Conservation (phyloP, 2,113 vertebrate genomes). For the Siphamia tubifer region DNA sequence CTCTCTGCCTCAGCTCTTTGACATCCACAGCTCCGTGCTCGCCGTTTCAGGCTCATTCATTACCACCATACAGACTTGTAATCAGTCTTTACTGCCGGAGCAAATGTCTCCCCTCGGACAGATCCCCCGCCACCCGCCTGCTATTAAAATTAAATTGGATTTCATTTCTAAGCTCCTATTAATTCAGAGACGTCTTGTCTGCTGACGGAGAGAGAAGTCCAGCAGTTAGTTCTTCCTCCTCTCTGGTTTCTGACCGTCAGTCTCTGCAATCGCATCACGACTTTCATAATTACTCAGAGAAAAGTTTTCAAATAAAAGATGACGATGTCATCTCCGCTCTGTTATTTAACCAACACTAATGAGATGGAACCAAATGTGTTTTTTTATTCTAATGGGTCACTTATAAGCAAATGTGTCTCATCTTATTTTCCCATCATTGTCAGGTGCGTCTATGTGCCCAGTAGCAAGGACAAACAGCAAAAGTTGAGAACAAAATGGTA, state of each 20-base stretch:
- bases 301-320: slow-evolving; percentile 14
- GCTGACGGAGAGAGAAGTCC: slow-evolving; percentile 37
- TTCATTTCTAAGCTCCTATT: slow-evolving; percentile 63
- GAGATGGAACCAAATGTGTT: slow-evolving; percentile 1
- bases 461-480: neutral
- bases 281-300: slow-evolving; percentile 22
- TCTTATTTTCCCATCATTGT: slow-evolving; percentile 12
- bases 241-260: neutral
- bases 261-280: neutral
- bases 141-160: slow-evolving; percentile 64
- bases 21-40: slow-evolving; percentile 1
- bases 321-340: neutral
- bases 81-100: slow-evolving; percentile 54
- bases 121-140: slow-evolving; percentile 23
- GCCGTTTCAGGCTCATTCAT: slow-evolving; percentile 30
- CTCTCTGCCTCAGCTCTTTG: neutral
- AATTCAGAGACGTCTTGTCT: slow-evolving; percentile 51
- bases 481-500: neutral
- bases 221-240: slow-evolving; percentile 11
- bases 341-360: slow-evolving; percentile 39
- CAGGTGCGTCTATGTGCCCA: neutral
- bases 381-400: slow-evolving; percentile 8
- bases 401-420: slow-evolving; percentile 3
- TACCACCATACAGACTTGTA: slow-evolving; percentile 22
- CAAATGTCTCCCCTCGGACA: slow-evolving; percentile 49